Evolutionary conservation across 2,113 vertebrate species (phyloP), one percentile per base, ranked within the genome.

Genomic region (Solea senegalensis): DNA sequence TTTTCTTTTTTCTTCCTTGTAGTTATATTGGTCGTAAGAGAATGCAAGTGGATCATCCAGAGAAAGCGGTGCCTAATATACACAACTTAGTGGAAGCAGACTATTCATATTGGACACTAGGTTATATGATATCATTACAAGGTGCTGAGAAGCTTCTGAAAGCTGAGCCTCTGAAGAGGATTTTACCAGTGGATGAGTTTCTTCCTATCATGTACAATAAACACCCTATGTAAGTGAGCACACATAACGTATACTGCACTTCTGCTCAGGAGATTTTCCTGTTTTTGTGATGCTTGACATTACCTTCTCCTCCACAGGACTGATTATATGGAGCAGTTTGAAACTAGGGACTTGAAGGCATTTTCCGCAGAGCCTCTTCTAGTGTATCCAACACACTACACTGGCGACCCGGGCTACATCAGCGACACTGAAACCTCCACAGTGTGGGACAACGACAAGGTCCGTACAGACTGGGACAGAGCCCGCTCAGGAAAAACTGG

Each of bases 391-490:
- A 96, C 96, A 0, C 96, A 98, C 84, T 98, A 97, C 86, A 98
- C 96, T 0, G 97, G 96, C 0, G 96, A 98, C 0, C 55, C 91
- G 0, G 96, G 96, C 1, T 98, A 98, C 56, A 86, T 98, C 76
- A 98, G 97, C 0, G 97, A 98, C 92, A 98, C 97, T 0, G 97
- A 98, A 85, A 98, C 96, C 55, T 98, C 96, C 2, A 97, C 95
- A 0, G 90, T 97, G 60, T 98, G 96, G 96, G 94, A 97, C 90
- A 94, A 97, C 0, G 96, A 96, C 34, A 91, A 80, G 0, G 69
- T 95, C 27, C 92, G 83, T 46, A 96, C 96, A 0, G 96, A 97
- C 90, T 97, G 96, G 96, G 96, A 98, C 91, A 90, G 96, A 0
- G 94, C 92, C 21, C 94, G 94, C 41, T 95, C 96, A 1, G 94